A percentile compares a stretch with the other conserved stretches of the same genome.
Conservation (phyloP, 2,797 vertebrate species). For the Falco rusticolus region DNA sequence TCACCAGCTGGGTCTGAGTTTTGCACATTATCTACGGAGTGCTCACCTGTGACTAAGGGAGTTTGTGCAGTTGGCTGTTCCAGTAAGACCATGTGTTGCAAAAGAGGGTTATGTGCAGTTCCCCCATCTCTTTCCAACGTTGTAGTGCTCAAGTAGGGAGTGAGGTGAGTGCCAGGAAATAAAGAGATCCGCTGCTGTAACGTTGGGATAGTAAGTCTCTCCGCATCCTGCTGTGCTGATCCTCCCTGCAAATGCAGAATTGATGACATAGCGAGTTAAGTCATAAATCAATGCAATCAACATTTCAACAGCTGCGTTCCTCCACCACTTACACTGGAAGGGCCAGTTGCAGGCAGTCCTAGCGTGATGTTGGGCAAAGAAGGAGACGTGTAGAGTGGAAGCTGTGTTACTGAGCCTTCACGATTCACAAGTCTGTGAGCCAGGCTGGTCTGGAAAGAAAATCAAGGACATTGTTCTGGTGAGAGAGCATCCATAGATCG, state of each 20-base stretch:
- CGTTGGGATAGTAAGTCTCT: conserved; percentile 85
- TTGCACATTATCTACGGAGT: rapidly evolving
- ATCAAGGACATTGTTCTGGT: background rate
- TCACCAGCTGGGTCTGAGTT: background rate
- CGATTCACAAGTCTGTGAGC: conserved; percentile 88
- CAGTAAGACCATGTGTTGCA: conserved; percentile 94
- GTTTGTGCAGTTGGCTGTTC: conserved; percentile 88
- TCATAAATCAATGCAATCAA: background rate
- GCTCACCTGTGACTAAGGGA: conserved; percentile 88
- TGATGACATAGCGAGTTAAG: rapidly evolving
- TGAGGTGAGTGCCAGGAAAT: conserved; percentile 89
- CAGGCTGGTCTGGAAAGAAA: conserved; percentile 83
- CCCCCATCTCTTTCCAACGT: conserved; percentile 87
- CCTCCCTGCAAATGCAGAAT: conserved; percentile 76
- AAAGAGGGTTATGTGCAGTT: conserved; percentile 86
- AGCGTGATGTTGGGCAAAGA: conserved; percentile 97
- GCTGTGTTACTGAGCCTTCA: conserved; percentile 89
- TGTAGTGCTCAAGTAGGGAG: conserved; percentile 89
- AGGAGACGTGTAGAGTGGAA: conserved; percentile 95
- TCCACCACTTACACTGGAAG: conserved; percentile 84
- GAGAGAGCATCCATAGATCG: background rate
- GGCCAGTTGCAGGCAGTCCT: conserved; percentile 90
- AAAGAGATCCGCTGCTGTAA: conserved; percentile 91
- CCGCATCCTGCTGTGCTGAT: conserved; percentile 86
- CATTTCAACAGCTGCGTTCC: background rate